phyloP scores from a whole-genome alignment of 2,797 vertebrate genomes.

The Salmo trutta region DNA sequence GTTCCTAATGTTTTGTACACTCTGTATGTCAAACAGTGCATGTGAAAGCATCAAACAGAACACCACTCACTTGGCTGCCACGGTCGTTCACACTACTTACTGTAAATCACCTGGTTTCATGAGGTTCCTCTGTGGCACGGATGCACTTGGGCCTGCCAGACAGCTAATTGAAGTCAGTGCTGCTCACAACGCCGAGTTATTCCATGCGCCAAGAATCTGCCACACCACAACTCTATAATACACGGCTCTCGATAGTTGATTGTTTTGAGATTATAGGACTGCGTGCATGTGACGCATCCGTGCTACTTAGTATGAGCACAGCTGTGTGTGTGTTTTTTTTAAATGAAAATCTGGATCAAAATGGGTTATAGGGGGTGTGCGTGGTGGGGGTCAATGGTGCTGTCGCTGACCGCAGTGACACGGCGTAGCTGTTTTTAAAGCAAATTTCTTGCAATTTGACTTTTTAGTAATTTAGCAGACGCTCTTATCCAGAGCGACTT shows the following conservation, averaged over 20 bases:
- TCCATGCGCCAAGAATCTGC: neutral
- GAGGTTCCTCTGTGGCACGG: neutral
- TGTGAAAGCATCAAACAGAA: constrained; percentile 31
- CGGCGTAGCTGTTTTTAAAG: too few relatives aligned
- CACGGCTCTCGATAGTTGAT: neutral
- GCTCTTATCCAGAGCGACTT: too few relatives aligned
- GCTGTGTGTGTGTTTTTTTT: neutral
- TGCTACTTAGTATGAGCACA: neutral
- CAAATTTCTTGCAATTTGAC: too few relatives aligned
- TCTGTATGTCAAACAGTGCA: constrained; percentile 31
- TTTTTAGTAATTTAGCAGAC: too few relatives aligned
- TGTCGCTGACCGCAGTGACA: too few relatives aligned
- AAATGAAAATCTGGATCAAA: too few relatives aligned
- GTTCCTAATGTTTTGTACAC: constrained; percentile 4
- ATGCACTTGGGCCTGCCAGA: neutral
- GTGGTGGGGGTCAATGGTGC: too few relatives aligned
- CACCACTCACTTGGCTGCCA: too few relatives aligned
- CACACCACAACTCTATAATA: neutral
- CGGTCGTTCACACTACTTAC: neutral
- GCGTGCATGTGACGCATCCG: neutral
- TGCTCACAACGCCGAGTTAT: neutral
- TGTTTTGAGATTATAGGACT: neutral
- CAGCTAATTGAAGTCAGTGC: neutral
- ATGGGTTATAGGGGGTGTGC: too few relatives aligned
- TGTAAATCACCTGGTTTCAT: neutral